Evolutionary conservation across 2,888 invertebrate genomes (phyloP), one percentile per base, ranked within the genome.

Genomic region (Thelaira solivaga): DNA sequence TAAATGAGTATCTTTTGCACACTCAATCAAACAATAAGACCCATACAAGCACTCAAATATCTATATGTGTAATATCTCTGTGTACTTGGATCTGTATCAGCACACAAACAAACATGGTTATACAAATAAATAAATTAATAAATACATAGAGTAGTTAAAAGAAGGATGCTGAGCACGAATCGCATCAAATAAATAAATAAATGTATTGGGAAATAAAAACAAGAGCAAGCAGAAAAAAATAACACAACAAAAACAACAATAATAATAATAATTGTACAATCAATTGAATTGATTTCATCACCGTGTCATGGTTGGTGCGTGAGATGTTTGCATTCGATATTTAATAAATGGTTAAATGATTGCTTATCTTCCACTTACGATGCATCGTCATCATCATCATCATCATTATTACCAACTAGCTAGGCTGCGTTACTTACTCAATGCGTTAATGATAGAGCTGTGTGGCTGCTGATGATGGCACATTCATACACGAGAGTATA

Each of bases 241-340:
- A n/a, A n/a, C n/a, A n/a, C n/a, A n/a, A n/a, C n/a, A n/a, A n/a
- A n/a, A n/a, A 41, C 31, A 61, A 18, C 51, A 65, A 67, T 6
- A 78, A 73, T 24, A 64, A 73, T 64, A 67, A 71, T 65, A 74
- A 71, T 74, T 69, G 74, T 55, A 78, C 65, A 78, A 78, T 74
- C 74, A 74, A 78, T 78, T 65, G 74, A 74, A 78, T 78, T 74
- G 78, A 78, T 78, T 78, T 78, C 74, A 78, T 71, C 74, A 74
- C 61, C 69, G 65, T 74, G 65, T 74, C 78, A 78, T 68, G 59
- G 61, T 18, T 68, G 68, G 57, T 71, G 65, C 74, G 74, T 71
- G 74, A 74, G 59, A 78, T 78, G 78, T 78, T 78, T 78, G 74
- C 65, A 74, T 71, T 61, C 74, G 78, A 74, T 78, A 74, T 78